Percentiles rank a stretch among this genome's conserved stretches.
Evolutionary conservation across 1,140 invertebrate genomes (phyloP).

Genomic region (Paraescarpia echinospica): DNA sequence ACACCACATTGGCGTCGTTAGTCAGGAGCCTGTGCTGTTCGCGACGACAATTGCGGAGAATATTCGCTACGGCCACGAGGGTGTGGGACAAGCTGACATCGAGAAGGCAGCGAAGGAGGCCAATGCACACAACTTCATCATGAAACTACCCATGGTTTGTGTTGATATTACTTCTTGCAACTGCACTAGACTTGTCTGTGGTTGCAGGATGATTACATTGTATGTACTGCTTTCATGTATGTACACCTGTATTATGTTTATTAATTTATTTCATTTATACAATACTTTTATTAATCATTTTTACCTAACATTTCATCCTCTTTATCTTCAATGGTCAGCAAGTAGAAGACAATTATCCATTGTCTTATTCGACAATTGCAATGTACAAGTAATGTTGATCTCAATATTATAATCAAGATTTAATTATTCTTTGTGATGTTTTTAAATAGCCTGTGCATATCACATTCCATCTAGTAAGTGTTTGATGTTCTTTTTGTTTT

Average conservation of each 20-base stretch:
- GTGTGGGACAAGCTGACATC: slow-evolving; percentile 58
- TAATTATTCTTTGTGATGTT: not conserved
- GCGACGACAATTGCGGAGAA: slow-evolving; percentile 74
- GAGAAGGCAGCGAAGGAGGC: slow-evolving; percentile 63
- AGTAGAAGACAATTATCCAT: too few relatives aligned
- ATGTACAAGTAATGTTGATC: too few relatives aligned
- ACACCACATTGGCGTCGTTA: slow-evolving; percentile 47
- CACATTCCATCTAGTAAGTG: not conserved
- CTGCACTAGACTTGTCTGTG: too few relatives aligned
- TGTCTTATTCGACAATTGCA: too few relatives aligned
- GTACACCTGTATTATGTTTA: too few relatives aligned
- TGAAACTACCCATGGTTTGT: slow-evolving; percentile 71
- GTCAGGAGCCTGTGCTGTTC: slow-evolving; percentile 64
- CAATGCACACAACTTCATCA: slow-evolving; percentile 85
- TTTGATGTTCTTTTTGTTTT: not conserved
- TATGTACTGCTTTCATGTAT: too few relatives aligned
- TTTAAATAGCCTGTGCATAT: not conserved
- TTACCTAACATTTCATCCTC: too few relatives aligned
- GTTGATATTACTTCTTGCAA: too few relatives aligned
- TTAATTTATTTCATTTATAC: too few relatives aligned
- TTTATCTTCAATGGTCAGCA: too few relatives aligned
- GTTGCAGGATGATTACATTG: too few relatives aligned
- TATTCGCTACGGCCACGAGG: slow-evolving; percentile 48
- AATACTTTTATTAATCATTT: too few relatives aligned
- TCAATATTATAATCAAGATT: not conserved